phyloP scores from a whole-genome alignment of 2,888 invertebrate species.

The Tenthredo notha region DNA sequence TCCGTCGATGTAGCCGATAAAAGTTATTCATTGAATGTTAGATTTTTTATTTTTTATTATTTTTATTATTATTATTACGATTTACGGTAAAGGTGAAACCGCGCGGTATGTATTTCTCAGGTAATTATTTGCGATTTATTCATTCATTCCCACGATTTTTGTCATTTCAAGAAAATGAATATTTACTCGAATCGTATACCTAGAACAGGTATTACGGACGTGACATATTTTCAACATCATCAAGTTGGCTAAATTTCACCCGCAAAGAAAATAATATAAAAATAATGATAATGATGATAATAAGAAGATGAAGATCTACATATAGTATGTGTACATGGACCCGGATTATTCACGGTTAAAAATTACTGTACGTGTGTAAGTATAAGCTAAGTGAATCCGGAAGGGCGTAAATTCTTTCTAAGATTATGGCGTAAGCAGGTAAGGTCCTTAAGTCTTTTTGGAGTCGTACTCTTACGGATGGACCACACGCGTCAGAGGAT shows the following conservation, averaged over 20 bases:
- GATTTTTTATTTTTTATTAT: background rate
- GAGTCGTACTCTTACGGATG: slow-evolving; percentile 11
- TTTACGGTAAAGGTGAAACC: slow-evolving; percentile 6
- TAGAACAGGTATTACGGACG: background rate
- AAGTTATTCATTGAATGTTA: background rate
- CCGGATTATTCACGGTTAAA: background rate
- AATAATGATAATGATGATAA: background rate
- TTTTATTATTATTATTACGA: background rate
- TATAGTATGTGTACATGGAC: background rate
- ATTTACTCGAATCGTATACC: background rate
- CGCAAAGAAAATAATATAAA: background rate
- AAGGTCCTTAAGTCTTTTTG: slow-evolving; percentile 16
- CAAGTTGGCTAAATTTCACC: background rate
- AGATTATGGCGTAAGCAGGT: slow-evolving; percentile 31
- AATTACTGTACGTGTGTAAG: background rate
- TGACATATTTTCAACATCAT: background rate
- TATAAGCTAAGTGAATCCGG: slow-evolving; percentile 39
- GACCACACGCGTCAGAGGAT: slow-evolving; percentile 46
- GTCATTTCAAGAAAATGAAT: background rate
- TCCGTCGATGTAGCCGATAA: background rate
- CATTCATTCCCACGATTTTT: background rate
- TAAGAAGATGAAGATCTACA: background rate
- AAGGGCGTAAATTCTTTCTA: slow-evolving; percentile 43
- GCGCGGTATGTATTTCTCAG: background rate
- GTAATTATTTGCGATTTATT: background rate